Evolutionary conservation across 64 coral and sea anemone genomes (phyloP).

Genomic region (Cladopsammia gracilis): DNA sequence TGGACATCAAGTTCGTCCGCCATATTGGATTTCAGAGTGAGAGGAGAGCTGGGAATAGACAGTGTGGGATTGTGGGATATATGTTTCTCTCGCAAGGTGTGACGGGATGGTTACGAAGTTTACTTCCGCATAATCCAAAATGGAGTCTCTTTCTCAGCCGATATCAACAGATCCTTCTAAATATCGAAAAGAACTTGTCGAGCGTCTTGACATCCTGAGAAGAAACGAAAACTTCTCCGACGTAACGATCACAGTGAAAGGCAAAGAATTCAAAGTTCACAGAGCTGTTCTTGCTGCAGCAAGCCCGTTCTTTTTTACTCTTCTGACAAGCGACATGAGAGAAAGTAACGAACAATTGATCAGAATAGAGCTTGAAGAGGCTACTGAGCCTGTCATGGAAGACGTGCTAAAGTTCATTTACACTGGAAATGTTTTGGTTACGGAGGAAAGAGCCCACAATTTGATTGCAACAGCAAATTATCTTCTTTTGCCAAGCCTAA

Average conservation of each 20-base stretch:
- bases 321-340: conserved; percentile 79
- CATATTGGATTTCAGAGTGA: no score
- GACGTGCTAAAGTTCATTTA: conserved; percentile 59
- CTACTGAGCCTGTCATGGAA: conserved; percentile 21
- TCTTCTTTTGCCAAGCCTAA: conserved; percentile 66
- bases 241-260: conserved; percentile 61
- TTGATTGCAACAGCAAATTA: conserved; percentile 66
- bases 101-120: neutral
- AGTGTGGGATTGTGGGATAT: no score
- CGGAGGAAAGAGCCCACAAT: conserved; percentile 51
- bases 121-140: neutral
- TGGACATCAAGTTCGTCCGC: no score
- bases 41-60: no score
- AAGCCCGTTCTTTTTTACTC: conserved; percentile 55
- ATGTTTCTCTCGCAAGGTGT: neutral
- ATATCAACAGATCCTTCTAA: neutral
- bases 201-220: neutral
- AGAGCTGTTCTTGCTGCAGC: conserved; percentile 56
- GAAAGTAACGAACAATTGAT: conserved; percentile 60
- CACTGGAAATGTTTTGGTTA: conserved; percentile 51
- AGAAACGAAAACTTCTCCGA: conserved; percentile 78
- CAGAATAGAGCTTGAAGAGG: conserved; percentile 43
- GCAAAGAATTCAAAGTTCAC: conserved; percentile 54
- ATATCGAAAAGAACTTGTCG: neutral
- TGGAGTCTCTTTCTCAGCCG: neutral